Percentiles rank a stretch among this genome's conserved stretches.
Conservation (phyloP, 2,113 vertebrate genomes). For the Burhinus bistriatus region DNA sequence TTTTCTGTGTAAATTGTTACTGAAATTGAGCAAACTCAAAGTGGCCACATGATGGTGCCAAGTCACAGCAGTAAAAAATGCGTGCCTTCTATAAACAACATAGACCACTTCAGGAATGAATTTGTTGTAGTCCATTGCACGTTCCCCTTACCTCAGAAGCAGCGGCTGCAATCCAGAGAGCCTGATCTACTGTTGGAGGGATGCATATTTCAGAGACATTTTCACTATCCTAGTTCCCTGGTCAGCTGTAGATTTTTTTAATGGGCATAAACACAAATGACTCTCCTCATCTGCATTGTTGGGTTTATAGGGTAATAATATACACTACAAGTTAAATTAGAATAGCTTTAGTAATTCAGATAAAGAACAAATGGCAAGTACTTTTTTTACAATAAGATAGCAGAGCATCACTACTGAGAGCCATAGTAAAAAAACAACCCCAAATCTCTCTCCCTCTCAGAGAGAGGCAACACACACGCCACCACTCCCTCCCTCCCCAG, state of each 20-base stretch:
- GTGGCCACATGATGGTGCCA: conserved; percentile 66
- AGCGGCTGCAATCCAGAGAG: not conserved
- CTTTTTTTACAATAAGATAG: not conserved
- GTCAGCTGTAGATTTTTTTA: not conserved
- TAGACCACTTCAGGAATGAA: fast-evolving
- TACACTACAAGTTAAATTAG: not conserved
- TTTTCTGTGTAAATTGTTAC: not conserved
- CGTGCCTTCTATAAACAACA: not conserved
- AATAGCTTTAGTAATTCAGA: not conserved
- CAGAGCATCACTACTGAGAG: not conserved
- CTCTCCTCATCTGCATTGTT: not conserved
- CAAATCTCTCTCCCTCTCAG: not conserved
- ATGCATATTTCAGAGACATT: not conserved
- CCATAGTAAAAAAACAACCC: fast-evolving
- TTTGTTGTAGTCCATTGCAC: not conserved
- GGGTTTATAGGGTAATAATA: not conserved
- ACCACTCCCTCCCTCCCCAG: not conserved
- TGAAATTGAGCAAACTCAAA: not conserved
- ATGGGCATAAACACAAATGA: not conserved
- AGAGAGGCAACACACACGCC: not conserved
- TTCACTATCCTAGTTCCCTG: not conserved
- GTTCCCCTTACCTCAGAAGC: not conserved
- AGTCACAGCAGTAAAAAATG: conserved; percentile 14
- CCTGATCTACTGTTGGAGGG: not conserved
- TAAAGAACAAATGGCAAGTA: not conserved